A percentile compares a stretch with the other conserved stretches of the same genome.
phyloP scores from a whole-genome alignment of 2,113 vertebrate species.

The Antigone vipio region DNA sequence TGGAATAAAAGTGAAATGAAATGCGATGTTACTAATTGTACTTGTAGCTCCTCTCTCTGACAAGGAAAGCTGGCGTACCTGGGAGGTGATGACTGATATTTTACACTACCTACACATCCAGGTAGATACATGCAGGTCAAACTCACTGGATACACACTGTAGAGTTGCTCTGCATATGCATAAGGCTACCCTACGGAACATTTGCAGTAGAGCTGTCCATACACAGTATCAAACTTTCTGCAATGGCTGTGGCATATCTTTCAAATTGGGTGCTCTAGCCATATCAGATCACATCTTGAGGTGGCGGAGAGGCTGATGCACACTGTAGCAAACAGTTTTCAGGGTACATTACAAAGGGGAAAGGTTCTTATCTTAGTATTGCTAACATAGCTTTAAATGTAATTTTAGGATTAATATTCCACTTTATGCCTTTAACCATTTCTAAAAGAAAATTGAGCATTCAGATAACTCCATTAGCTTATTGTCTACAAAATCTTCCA shows the following conservation, averaged over 20 bases:
- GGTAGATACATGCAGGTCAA: background rate
- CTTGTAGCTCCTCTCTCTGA: background rate
- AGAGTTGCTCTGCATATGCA: background rate
- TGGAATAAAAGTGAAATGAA: background rate
- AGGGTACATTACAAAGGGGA: background rate
- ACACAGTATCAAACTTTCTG: background rate
- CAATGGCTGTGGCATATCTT: background rate
- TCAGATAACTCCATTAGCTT: background rate
- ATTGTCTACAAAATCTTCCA: background rate
- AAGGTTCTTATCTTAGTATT: background rate
- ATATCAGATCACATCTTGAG: background rate
- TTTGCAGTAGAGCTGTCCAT: background rate
- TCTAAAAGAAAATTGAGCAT: background rate
- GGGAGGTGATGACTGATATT: background rate
- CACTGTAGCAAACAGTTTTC: background rate
- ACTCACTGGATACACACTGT: background rate
- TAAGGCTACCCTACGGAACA: background rate
- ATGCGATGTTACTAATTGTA: fast-evolving
- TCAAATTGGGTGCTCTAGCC: background rate
- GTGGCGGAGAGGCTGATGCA: background rate
- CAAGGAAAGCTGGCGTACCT: background rate
- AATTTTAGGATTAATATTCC: background rate
- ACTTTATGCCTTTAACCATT: background rate
- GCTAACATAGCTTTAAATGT: background rate
- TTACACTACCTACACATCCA: background rate